phyloP scores from a whole-genome alignment of 64 coral and sea anemone genomes.

The Montipora cactus region DNA sequence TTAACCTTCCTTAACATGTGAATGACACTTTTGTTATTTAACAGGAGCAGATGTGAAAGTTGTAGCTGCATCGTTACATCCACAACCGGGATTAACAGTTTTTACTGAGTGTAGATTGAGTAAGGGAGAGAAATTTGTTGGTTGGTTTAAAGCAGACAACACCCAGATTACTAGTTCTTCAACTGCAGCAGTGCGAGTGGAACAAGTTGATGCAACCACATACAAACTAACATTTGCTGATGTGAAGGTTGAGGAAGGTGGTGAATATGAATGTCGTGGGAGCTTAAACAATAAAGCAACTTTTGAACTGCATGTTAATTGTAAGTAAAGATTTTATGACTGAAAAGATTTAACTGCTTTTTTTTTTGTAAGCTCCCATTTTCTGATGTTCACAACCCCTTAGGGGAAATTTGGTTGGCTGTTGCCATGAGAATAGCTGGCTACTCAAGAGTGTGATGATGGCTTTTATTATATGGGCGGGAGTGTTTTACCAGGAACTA shows the following conservation, averaged over 20 bases:
- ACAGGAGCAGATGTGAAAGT: background rate
- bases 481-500: too few species aligned
- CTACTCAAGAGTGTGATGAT: too few species aligned
- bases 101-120: background rate
- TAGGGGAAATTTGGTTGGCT: too few species aligned
- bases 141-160: background rate
- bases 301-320: background rate
- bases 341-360: background rate
- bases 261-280: conserved; percentile 37
- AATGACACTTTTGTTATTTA: background rate
- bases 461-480: too few species aligned
- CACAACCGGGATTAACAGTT: background rate
- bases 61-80: background rate
- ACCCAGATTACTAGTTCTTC: background rate
- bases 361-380: too few species aligned
- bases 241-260: conserved; percentile 11
- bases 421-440: too few species aligned
- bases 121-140: background rate
- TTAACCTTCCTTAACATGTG: background rate
- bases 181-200: background rate
- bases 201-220: background rate
- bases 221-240: background rate
- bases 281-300: background rate
- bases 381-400: too few species aligned
- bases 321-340: conserved; percentile 20